These are phyloP conservation scores for Periparus ater DNA, from an alignment of 2,797 vertebrate genomes.

Conservation along the genomic window DNA sequence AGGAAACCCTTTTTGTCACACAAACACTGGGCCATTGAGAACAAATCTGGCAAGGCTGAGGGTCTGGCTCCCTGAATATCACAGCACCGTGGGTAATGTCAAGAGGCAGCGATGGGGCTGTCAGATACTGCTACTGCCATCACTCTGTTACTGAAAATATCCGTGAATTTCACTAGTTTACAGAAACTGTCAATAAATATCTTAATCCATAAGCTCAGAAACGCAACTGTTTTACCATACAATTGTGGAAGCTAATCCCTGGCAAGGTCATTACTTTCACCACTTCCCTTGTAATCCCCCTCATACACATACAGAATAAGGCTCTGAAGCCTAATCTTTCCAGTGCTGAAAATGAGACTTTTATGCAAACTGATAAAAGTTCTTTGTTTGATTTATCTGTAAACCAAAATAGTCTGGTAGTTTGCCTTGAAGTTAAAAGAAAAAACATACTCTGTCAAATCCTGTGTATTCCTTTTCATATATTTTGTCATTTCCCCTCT, in stretches of 20 bases:
- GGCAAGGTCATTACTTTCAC: constrained; percentile 25
- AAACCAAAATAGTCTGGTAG: constrained; percentile 59
- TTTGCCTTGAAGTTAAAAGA: constrained; percentile 59
- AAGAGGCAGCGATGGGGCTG: not conserved
- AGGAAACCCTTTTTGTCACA: not conserved
- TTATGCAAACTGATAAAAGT: constrained; percentile 53
- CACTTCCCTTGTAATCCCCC: not conserved
- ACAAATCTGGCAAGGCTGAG: not conserved
- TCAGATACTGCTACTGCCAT: not conserved
- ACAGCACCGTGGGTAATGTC: not conserved
- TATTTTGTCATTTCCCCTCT: constrained; percentile 71
- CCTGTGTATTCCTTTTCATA: constrained; percentile 37
- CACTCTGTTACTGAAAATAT: not conserved
- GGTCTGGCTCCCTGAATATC: not conserved
- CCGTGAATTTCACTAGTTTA: not conserved
- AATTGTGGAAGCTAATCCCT: constrained; percentile 11
- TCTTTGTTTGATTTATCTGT: constrained; percentile 52
- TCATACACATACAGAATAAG: not conserved
- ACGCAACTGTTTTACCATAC: not conserved
- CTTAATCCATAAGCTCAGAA: constrained; percentile 13
- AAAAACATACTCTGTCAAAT: constrained; percentile 57
- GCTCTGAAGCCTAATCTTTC: constrained; percentile 39
- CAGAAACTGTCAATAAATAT: not conserved
- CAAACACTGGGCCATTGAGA: not conserved
- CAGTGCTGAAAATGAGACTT: constrained; percentile 42